Percentiles rank a stretch among this genome's conserved stretches.
These are phyloP conservation scores for Galeruca laticollis DNA, from an alignment of 2,888 invertebrate genomes.

Conservation along the genomic window DNA sequence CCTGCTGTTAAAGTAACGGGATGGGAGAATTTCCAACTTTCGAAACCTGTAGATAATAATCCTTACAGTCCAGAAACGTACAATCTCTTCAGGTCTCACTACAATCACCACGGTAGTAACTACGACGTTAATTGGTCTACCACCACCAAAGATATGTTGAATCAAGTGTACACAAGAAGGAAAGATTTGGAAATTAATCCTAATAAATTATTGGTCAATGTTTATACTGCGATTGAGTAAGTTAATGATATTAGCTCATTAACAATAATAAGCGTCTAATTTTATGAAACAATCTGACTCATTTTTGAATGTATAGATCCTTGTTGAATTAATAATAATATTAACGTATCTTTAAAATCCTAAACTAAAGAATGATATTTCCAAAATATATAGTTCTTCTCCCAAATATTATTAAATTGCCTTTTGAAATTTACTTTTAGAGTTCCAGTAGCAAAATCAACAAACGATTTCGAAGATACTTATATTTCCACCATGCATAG, in stretches of 20 bases:
- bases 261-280: no score
- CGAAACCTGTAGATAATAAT: constrained; percentile 45
- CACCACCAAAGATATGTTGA: constrained; percentile 43
- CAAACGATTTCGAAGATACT: constrained; percentile 52
- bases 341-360: no score
- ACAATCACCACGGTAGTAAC: constrained; percentile 43
- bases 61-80: constrained; percentile 46
- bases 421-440: constrained; percentile 15
- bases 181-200: constrained; percentile 36
- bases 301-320: no score
- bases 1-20: constrained; percentile 27
- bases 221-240: constrained; percentile 38
- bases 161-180: constrained; percentile 32
- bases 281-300: no score
- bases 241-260: neutral
- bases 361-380: no score
- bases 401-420: neutral
- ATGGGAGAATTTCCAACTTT: constrained; percentile 45
- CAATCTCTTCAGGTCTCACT: constrained; percentile 48
- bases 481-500: constrained; percentile 70
- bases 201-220: constrained; percentile 35
- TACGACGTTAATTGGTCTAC: constrained; percentile 32
- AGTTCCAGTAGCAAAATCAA: neutral
- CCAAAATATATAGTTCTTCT: neutral
- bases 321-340: no score